Conservation (phyloP, 2,888 invertebrate species). For the Cotesia congregata region DNA sequence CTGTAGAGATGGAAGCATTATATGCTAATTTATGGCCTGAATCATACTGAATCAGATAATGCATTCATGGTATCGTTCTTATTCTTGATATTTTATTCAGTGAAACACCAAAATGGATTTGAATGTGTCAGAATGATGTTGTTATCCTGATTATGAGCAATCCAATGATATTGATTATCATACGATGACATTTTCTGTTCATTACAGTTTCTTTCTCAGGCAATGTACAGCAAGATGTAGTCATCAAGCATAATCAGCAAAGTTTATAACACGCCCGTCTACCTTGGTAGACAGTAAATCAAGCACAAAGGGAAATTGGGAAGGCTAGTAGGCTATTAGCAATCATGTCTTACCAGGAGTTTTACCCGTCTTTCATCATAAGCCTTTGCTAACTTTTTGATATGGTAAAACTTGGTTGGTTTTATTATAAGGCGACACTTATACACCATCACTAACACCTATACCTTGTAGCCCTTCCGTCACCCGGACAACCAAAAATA, state of each 20-base stretch:
- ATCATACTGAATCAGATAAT: not conserved
- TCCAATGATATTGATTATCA: no score
- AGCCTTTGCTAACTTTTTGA: not conserved
- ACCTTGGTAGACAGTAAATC: not conserved
- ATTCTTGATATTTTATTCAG: not conserved
- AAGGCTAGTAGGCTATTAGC: conserved; percentile 1
- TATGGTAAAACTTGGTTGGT: not conserved
- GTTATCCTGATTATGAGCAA: no score
- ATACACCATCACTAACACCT: no score
- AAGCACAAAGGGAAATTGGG: not conserved
- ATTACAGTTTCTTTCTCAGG: no score
- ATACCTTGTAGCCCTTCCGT: conserved; percentile 9
- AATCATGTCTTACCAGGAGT: conserved; percentile 1
- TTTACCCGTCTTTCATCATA: not conserved
- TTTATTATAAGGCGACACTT: no score
- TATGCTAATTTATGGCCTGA: not conserved
- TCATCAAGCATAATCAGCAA: no score
- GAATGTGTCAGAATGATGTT: not conserved
- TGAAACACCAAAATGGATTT: not conserved
- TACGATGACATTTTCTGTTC: no score
- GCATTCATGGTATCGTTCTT: not conserved
- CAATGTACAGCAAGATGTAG: no score
- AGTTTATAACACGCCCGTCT: no score
- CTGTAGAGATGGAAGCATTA: not conserved
- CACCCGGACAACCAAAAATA: conserved; percentile 46